Evolutionary conservation across 1,140 invertebrate genomes (phyloP).

Genomic region (Zeugodacus cucurbitae): DNA sequence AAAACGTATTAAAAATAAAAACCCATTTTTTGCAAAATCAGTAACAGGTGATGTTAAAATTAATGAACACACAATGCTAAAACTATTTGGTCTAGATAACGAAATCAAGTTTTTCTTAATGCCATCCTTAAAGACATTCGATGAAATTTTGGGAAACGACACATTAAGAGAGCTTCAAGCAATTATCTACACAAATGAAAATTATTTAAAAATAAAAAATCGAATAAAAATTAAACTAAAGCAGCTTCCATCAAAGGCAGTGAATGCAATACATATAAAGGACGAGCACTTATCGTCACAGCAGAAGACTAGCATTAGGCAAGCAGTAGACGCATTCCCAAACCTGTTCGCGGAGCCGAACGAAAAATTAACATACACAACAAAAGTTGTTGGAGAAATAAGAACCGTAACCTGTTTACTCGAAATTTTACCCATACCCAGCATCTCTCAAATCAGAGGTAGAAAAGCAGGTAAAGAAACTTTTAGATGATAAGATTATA

Average conservation of each 20-base stretch:
- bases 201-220: conserved; percentile 31
- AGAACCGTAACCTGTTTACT: conserved; percentile 45
- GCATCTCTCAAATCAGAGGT: conserved; percentile 45
- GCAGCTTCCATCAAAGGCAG: conserved; percentile 34
- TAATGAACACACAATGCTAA: conserved; percentile 40
- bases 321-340: neutral
- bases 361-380: too few species aligned
- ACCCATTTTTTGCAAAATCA: conserved; percentile 42
- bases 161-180: conserved; percentile 43
- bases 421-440: conserved; percentile 48
- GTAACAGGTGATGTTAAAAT: conserved; percentile 46
- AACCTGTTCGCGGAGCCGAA: conserved; percentile 45
- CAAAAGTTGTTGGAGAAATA: conserved; percentile 46
- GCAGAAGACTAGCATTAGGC: neutral
- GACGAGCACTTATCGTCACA: neutral
- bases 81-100: conserved; percentile 33
- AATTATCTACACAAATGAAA: conserved; percentile 43
- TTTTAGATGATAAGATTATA: conserved; percentile 47
- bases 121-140: conserved; percentile 44
- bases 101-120: conserved; percentile 46
- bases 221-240: conserved; percentile 41
- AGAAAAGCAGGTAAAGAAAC: conserved; percentile 45
- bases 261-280: conserved; percentile 43
- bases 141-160: conserved; percentile 47
- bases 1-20: conserved; percentile 41